Percentiles rank a stretch among this genome's conserved stretches.
Evolutionary conservation across 1,140 invertebrate genomes (phyloP).

Genomic region (Ceratina calcarata): DNA sequence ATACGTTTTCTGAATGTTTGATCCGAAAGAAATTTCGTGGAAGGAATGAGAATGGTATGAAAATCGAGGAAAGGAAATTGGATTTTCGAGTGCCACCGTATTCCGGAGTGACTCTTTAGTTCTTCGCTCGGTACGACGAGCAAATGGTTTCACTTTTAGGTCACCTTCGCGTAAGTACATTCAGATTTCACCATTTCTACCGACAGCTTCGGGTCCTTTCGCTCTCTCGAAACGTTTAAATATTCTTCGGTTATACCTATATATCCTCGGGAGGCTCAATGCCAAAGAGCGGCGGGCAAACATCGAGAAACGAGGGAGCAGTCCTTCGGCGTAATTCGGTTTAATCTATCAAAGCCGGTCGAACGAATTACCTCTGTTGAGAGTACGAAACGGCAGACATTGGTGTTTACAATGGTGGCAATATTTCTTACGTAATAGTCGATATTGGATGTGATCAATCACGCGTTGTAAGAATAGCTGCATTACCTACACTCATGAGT

Average conservation of each 20-base stretch:
- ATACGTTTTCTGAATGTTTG: too few species aligned
- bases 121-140: slow-evolving; percentile 44
- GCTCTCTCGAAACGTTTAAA: slow-evolving; percentile 62
- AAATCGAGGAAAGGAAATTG: not conserved
- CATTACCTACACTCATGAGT: not conserved
- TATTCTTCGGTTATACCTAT: slow-evolving; percentile 6
- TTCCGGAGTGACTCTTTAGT: slow-evolving; percentile 5
- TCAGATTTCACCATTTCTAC: slow-evolving; percentile 68
- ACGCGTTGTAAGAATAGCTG: not conserved
- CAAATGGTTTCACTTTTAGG: slow-evolving; percentile 73
- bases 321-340: not conserved
- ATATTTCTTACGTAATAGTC: slow-evolving; percentile 2
- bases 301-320: not conserved
- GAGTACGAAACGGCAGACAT: not conserved
- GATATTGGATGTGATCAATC: slow-evolving; percentile 28
- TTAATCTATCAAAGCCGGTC: not conserved
- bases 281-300: too few species aligned
- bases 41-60: too few species aligned
- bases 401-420: not conserved
- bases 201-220: slow-evolving; percentile 61
- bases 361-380: not conserved
- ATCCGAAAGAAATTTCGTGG: too few species aligned
- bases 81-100: not conserved
- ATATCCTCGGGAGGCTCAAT: slow-evolving; percentile 19
- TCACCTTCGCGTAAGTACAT: slow-evolving; percentile 65